These are phyloP conservation scores for Ophiodon elongatus DNA, from an alignment of 2,113 vertebrate genomes.

Conservation along the genomic window DNA sequence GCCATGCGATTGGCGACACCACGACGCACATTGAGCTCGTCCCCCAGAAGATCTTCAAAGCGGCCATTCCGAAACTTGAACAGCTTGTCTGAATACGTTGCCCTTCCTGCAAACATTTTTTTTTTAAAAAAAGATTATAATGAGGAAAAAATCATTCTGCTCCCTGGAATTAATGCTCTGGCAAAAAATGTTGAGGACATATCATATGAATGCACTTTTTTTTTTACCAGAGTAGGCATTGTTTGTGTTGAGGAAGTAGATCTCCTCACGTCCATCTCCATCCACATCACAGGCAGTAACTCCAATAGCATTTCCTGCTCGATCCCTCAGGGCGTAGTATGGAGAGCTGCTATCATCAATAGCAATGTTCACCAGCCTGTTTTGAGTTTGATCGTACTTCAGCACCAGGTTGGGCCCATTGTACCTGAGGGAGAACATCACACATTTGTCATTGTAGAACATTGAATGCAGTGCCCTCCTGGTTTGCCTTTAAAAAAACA, in stretches of 20 bases:
- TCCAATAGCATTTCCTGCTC: constrained; percentile 91
- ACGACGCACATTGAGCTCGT: constrained; percentile 88
- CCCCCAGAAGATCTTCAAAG: constrained; percentile 94
- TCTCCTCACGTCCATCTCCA: constrained; percentile 93
- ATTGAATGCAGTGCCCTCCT: neutral
- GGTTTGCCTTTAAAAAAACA: neutral
- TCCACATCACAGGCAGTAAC: constrained; percentile 96
- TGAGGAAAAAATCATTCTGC: neutral
- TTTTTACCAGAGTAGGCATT: constrained; percentile 93
- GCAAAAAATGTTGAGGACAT: neutral
- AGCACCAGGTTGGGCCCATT: constrained; percentile 95
- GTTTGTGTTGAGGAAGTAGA: constrained; percentile 99
- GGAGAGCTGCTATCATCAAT: constrained; percentile 89
- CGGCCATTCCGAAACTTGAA: constrained; percentile 94
- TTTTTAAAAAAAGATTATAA: neutral
- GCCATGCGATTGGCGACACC: constrained; percentile 91
- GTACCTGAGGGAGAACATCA: constrained; percentile 83
- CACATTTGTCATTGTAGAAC: neutral
- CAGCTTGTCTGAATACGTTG: constrained; percentile 94
- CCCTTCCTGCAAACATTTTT: constrained; percentile 90
- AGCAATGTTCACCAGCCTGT: constrained; percentile 90
- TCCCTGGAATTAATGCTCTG: neutral
- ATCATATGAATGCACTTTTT: neutral
- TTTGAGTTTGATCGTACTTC: constrained; percentile 87
- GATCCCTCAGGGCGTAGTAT: constrained; percentile 90